Evolutionary conservation across 2,888 invertebrate genomes (phyloP).

Genomic region (Melanargia galathea): DNA sequence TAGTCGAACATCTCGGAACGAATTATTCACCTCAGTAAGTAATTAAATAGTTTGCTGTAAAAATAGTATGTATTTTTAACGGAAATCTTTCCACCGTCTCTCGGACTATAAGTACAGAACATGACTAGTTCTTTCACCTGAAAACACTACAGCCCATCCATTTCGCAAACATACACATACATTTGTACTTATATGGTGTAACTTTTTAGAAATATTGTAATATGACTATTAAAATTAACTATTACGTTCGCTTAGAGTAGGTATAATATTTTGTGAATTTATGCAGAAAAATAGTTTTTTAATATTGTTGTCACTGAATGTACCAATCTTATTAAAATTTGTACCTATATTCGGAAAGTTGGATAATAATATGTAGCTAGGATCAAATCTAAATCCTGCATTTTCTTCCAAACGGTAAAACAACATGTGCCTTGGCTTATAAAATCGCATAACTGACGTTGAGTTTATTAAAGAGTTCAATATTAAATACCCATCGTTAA

Average conservation of each 20-base stretch:
- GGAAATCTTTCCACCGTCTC: background rate
- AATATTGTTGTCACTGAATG: conserved; percentile 82
- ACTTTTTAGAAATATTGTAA: conserved; percentile 77
- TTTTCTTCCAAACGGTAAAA: conserved; percentile 75
- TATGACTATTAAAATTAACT: conserved; percentile 61
- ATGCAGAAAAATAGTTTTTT: conserved; percentile 82
- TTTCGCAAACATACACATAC: conserved; percentile 54
- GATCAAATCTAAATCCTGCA: conserved; percentile 79
- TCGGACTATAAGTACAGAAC: conserved; percentile 20
- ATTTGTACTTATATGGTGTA: conserved; percentile 74
- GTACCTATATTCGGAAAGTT: conserved; percentile 82
- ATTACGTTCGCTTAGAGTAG: conserved; percentile 77
- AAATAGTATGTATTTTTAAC: background rate
- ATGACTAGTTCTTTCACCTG: conserved; percentile 40
- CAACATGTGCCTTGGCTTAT: conserved; percentile 80
- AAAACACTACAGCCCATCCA: conserved; percentile 24
- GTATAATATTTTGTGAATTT: conserved; percentile 80
- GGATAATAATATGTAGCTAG: conserved; percentile 81
- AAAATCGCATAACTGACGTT: conserved; percentile 70
- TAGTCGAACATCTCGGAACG: background rate
- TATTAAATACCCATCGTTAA: conserved; percentile 46
- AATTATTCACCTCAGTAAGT: background rate
- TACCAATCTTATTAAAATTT: conserved; percentile 81
- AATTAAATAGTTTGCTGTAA: background rate
- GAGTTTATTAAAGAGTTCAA: conserved; percentile 62